These are phyloP conservation scores for Ypsolopha sequella DNA, from an alignment of 2,888 invertebrate genomes.

Conservation along the genomic window DNA sequence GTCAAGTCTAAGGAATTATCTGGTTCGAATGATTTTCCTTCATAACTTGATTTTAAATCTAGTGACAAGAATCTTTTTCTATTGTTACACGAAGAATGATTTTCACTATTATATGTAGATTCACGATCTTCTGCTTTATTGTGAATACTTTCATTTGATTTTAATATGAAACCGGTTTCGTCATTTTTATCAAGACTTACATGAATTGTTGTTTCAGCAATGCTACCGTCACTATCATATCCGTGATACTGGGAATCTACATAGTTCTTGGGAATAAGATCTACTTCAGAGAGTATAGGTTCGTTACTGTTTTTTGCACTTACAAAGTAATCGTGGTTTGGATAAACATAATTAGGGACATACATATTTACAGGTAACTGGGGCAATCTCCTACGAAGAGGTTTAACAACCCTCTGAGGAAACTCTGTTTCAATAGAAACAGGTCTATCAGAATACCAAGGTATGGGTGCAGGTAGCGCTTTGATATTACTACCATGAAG, in stretches of 20 bases:
- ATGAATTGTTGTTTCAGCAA: slow-evolving; percentile 64
- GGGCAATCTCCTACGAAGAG: neutral
- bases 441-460: slow-evolving; percentile 8
- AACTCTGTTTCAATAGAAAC: slow-evolving; percentile 16
- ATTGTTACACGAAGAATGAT: slow-evolving; percentile 9
- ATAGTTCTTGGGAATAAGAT: slow-evolving; percentile 13
- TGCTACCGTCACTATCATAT: slow-evolving; percentile 65
- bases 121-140: too few species aligned
- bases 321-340: too few species aligned
- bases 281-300: slow-evolving; percentile 3
- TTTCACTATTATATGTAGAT: too few species aligned
- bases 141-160: too few species aligned
- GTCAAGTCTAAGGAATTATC: slow-evolving; percentile 17
- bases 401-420: slow-evolving; percentile 6
- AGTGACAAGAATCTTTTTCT: slow-evolving; percentile 40
- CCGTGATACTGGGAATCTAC: slow-evolving; percentile 48
- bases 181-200: slow-evolving; percentile 45
- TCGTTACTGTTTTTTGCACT: too few species aligned
- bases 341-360: too few species aligned
- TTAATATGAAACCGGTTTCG: too few species aligned
- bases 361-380: slow-evolving; percentile 6
- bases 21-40: slow-evolving; percentile 16
- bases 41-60: slow-evolving; percentile 37
- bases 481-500: neutral
- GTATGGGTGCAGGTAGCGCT: neutral